Conservation (phyloP, 2,888 invertebrate species). For the Mythimna vitellina region DNA sequence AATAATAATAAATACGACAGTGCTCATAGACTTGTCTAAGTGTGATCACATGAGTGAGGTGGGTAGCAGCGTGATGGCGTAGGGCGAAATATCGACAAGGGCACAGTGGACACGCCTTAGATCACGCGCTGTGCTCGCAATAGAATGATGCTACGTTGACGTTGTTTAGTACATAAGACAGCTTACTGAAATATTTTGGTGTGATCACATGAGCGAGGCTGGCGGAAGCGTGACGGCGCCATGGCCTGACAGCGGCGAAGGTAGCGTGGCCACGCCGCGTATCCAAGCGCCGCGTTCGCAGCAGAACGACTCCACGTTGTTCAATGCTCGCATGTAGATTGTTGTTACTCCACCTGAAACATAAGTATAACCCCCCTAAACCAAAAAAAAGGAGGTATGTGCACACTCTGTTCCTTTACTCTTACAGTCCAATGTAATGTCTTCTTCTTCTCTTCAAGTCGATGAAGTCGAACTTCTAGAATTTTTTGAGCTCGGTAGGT, state of each 20-base stretch:
- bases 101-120: too few species aligned
- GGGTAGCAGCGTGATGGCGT: too few species aligned
- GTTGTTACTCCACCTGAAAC: slow-evolving; percentile 91
- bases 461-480: too few species aligned
- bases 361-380: neutral
- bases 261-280: slow-evolving; percentile 91
- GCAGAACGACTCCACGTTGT: slow-evolving; percentile 92
- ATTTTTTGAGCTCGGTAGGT: too few species aligned
- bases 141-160: neutral
- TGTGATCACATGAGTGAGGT: neutral
- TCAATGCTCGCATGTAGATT: slow-evolving; percentile 91
- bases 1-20: too few species aligned
- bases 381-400: neutral
- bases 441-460: too few species aligned
- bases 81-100: too few species aligned
- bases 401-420: too few species aligned
- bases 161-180: neutral
- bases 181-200: slow-evolving; percentile 15
- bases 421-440: too few species aligned
- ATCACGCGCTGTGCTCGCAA: neutral
- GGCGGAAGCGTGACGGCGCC: slow-evolving; percentile 87
- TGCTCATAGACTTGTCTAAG: too few species aligned
- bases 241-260: slow-evolving; percentile 92
- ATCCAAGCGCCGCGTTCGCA: slow-evolving; percentile 91
- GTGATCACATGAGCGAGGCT: slow-evolving; percentile 83